Conservation (phyloP, 2,888 invertebrate species). For the Lampropteryx suffumata region DNA sequence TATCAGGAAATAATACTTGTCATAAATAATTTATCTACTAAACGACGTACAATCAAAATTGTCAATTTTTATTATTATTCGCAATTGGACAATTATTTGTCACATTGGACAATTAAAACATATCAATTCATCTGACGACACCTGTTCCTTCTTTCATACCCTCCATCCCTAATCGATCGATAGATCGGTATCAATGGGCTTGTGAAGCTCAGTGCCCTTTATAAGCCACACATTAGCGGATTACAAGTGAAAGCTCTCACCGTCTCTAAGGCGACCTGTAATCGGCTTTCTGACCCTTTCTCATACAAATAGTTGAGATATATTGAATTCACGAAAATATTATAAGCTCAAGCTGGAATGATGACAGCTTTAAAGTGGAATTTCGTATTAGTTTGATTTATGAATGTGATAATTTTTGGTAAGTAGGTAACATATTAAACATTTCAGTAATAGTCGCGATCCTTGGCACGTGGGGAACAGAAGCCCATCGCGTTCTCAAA, state of each 20-base stretch:
- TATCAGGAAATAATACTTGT: no score
- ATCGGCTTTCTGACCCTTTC: constrained; percentile 74
- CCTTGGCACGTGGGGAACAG: no score
- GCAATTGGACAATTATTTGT: no score
- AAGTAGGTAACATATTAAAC: no score
- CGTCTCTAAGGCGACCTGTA: constrained; percentile 67
- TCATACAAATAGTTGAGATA: constrained; percentile 28
- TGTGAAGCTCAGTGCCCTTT: constrained; percentile 45
- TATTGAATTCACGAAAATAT: constrained; percentile 17
- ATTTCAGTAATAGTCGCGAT: no score
- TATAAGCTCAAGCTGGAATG: constrained; percentile 24
- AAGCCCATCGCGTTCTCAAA: no score
- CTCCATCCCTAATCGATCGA: constrained; percentile 28
- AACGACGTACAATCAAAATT: no score
- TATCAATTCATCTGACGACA: no score
- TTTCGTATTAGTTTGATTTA: constrained; percentile 10
- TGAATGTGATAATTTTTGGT: not conserved
- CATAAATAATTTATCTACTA: no score
- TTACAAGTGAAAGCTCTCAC: constrained; percentile 71
- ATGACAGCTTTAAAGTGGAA: constrained; percentile 14
- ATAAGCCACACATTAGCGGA: constrained; percentile 71
- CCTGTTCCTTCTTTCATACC: constrained; percentile 1
- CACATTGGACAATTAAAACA: no score
- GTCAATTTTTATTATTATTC: no score
- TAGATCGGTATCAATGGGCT: constrained; percentile 34